These are phyloP conservation scores for Oryzias celebensis DNA, from an alignment of 2,113 vertebrate species.

Conservation along the genomic window DNA sequence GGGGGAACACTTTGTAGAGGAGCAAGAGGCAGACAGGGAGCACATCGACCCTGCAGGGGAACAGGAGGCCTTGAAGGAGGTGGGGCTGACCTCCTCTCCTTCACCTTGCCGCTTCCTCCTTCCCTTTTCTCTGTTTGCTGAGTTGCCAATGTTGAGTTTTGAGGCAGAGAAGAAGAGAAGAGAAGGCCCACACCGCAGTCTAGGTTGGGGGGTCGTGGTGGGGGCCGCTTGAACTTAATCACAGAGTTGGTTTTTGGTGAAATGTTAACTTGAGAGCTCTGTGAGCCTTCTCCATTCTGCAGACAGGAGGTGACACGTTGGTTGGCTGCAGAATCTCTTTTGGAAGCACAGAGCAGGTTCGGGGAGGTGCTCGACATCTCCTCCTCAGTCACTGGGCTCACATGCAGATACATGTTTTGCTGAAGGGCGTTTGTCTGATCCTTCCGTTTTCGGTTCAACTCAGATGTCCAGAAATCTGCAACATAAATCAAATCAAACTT, in stretches of 20 bases:
- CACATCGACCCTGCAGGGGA: conserved; percentile 40
- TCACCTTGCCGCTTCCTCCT: conserved; percentile 57
- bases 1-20: conserved; percentile 47
- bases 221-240: conserved; percentile 75
- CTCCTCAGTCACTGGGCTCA: conserved; percentile 88
- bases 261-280: conserved; percentile 48
- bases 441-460: conserved; percentile 71
- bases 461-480: conserved; percentile 90
- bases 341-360: conserved; percentile 35
- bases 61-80: conserved; percentile 52
- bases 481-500: not conserved
- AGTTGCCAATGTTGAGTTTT: conserved; percentile 1
- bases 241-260: conserved; percentile 47
- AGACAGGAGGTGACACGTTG: conserved; percentile 10
- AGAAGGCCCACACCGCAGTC: conserved; percentile 44
- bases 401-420: conserved; percentile 79
- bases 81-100: conserved; percentile 52
- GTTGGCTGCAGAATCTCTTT: conserved; percentile 2
- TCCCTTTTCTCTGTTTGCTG: conserved; percentile 58
- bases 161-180: conserved; percentile 20
- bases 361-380: conserved; percentile 67
- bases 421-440: conserved; percentile 16
- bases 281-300: conserved; percentile 51
- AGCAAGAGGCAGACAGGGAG: conserved; percentile 56
- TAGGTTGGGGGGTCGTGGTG: conserved; percentile 72